Evolutionary conservation across 2,113 vertebrate genomes (phyloP), one percentile per base, ranked within the genome.

Genomic region (Aramus guarauna): DNA sequence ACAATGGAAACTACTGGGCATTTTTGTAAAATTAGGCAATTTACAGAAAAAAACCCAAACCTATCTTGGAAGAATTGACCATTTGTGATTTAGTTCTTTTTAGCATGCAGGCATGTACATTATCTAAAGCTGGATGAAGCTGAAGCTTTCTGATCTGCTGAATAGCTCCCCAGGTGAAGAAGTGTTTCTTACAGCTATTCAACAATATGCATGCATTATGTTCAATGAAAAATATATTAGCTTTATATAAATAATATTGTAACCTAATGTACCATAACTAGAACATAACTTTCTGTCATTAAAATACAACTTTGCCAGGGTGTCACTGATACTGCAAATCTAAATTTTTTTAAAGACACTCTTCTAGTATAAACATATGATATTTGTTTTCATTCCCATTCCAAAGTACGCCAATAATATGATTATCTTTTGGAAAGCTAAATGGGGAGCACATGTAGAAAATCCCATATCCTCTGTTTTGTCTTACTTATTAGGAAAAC

Each of bases 21-120:
- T 27, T 88, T 90, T 90, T 72, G 63, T 9, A 58, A 85, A 90
- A 68, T 18, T 32, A 59, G 9, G 9, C 7, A 64, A 58, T 39
- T 68, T 79, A 45, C 18, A 62, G 27, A 12, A 86, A 56, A 30
- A 9, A 53, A n/a, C n/a, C n/a, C n/a, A n/a, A 26, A 53, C 23
- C 23, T 78, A 19, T 2, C 11, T 76, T 85, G 9, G 21, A 85
- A 47, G 11, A 73, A 78, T 13, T 24, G 11, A 52, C 8, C 12
- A 17, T 53, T 71, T 71, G 4, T 85, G 7, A 55, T 88, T 63
- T 56, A 63, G 3, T 53, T 88, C 26, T 23, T 88, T 82, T 85
- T 18, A 56, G 12, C 5, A 27, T 22, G 2, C 30, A 11, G 11
- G 1, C 24, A 37, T 0, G 6, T 26, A 15, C 20, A 12, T 55